Percentiles rank a stretch among this genome's conserved stretches.
Evolutionary conservation across 2,888 invertebrate species (phyloP).

Genomic region (Blera fallax): DNA sequence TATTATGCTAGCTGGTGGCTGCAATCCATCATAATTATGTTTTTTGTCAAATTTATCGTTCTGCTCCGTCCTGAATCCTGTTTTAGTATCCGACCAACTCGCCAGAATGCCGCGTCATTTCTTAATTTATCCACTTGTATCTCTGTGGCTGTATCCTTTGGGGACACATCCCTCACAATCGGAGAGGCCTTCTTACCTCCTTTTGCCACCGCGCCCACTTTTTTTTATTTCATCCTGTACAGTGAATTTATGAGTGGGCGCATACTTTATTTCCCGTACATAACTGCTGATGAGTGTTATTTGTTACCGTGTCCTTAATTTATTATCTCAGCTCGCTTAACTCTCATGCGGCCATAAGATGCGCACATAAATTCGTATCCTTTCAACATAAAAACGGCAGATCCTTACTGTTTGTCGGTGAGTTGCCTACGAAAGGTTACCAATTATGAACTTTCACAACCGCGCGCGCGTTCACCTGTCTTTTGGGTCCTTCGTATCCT

Average conservation of each 20-base stretch:
- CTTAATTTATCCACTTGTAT: conserved; percentile 53
- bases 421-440: background rate
- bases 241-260: conserved; percentile 15
- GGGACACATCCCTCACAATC: conserved; percentile 11
- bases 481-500: background rate
- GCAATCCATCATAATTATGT: conserved; percentile 62
- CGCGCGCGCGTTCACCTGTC: background rate
- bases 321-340: conserved; percentile 43
- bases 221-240: background rate
- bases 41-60: conserved; percentile 47
- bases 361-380: conserved; percentile 25
- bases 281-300: conserved; percentile 12
- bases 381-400: conserved; percentile 8
- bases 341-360: conserved; percentile 18
- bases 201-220: background rate
- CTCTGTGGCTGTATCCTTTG: background rate
- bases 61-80: conserved; percentile 6
- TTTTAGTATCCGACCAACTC: conserved; percentile 21
- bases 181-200: background rate
- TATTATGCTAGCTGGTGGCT: background rate
- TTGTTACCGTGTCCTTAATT: conserved; percentile 35
- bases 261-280: conserved; percentile 30
- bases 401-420: background rate
- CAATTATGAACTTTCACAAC: background rate
- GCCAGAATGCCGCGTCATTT: conserved; percentile 28